Base-by-base conservation (phyloP, 1,140 invertebrate genomes). In the Whitmania pigra region DNA sequence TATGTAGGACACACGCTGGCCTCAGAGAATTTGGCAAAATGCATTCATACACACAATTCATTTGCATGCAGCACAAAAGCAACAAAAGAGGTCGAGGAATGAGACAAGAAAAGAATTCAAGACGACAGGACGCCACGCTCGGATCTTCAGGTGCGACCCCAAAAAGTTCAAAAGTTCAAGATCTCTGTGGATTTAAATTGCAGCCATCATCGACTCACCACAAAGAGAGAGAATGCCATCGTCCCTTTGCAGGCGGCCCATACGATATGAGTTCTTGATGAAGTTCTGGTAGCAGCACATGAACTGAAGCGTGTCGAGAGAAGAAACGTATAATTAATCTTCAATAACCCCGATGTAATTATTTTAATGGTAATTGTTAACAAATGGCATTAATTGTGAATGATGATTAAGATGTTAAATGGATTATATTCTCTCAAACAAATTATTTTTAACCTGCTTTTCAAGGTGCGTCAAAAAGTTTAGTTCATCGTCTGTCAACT, bases 61-160 rank as follows among this genome's bases (percentile, higher is more conserved):
- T 55, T 76, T 72, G 57, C 69, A 54, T 73, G 57, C 69, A 54
- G 49, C 71, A 20, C 71, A 72, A 55, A 76, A 75, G 55, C 75
- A 49, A 49, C 43, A 49, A 49, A 49, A 49, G 43, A 49, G 15
- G 43, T 49, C 9, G 43, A 49, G 15, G 9, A 17, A 49, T 49
- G 43, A 49, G 43, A 43, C 40, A 43, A n/a, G 40, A 5, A 15
- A 49, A 49, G 11, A 49, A 49, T 49, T 17, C 11, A 17, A 49
- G 43, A 15, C 43, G 11, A 49, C 43, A 49, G 43, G 43, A 49
- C 43, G 43, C 43, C 0, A 36, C 31, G 9, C 43, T 49, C 15
- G 5, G 43, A 49, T 49, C 31, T 36, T 36, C 31, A 36, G 31
- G 15, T 17, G 43, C 15, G 43, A 49, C 43, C 43, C n/a, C n/a